Evolutionary conservation across 2,113 vertebrate species (phyloP), one percentile per base, ranked within the genome.

Genomic region (Erythrolamprus reginae): DNA sequence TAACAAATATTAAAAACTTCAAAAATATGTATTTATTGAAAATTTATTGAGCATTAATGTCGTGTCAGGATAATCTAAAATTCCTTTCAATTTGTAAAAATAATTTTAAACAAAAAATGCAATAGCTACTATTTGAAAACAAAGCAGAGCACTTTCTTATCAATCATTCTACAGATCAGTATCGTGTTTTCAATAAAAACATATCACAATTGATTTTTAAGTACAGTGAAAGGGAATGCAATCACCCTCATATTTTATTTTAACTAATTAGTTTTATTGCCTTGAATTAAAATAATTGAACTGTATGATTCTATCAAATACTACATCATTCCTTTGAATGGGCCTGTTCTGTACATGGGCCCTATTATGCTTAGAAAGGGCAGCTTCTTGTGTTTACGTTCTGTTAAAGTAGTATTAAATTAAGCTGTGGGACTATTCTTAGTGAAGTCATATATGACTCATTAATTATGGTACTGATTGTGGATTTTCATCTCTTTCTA

Each of bases 1-100:
- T 58, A 42, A 53, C 3, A 82, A 94, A 85, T 92, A n/a, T 0
- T 15, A 10, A 51, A 56, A 93, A 93, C 38, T 10, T 92, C 88
- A 47, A 65, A 61, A 53, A 53, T 12, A 28, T 45, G 24, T 65
- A 21, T 86, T 10, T 53, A n/a, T 86, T 51, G 33, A 86, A 42
- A 77, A 10, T 21, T 21, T 42, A 42, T 42, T 77, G 70, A 42
- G 53, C 2, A 85, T 88, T 5, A 38, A 85, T 0, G 1, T 42
- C 7, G 33, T 77, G 17, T 77, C 70, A 77, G 70, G 15, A 77
- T 77, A 10, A 77, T 42, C 70, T 77, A 42, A 77, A 42, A 19
- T 77, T 21, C 7, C 6, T 77, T 77, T 6, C 70, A 77, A 77
- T 77, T 42, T 21, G 7, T 77, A 77, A 42, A 58, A 70, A 70